phyloP scores from a whole-genome alignment of 1,140 invertebrate species.

The Charaxes varanes region DNA sequence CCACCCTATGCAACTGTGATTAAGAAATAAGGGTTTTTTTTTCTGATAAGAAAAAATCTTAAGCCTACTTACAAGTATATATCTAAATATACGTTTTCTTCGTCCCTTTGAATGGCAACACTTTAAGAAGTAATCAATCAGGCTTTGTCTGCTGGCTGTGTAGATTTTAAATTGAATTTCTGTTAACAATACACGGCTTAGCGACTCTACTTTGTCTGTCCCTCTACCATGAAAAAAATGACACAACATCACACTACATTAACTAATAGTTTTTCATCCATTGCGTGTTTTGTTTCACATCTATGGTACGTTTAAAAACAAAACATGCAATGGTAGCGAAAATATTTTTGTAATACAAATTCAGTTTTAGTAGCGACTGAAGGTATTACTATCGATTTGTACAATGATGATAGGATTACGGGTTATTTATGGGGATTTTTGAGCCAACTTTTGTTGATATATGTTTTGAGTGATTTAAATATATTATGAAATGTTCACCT shows the following conservation, averaged over 20 bases:
- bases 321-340: conserved; percentile 18
- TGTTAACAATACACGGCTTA: conserved; percentile 67
- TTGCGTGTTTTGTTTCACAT: conserved; percentile 14
- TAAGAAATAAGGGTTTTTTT: too few relatives aligned
- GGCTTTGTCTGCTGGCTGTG: conserved; percentile 51
- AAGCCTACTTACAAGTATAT: too few relatives aligned
- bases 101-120: conserved; percentile 38
- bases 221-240: conserved; percentile 18
- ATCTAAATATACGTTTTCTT: too few relatives aligned
- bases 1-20: too few relatives aligned
- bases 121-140: conserved; percentile 62
- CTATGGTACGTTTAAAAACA: not conserved
- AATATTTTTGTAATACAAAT: not conserved
- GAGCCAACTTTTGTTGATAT: not conserved
- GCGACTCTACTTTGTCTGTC: conserved; percentile 38
- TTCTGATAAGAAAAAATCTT: too few relatives aligned
- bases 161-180: conserved; percentile 68
- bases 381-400: conserved; percentile 25
- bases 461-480: too few relatives aligned
- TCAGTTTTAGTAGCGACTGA: conserved; percentile 1
- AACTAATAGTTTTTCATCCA: conserved; percentile 6
- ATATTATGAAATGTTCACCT: too few relatives aligned
- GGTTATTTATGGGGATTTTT: conserved; percentile 48
- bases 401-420: conserved; percentile 45
- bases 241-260: not conserved